Percentiles rank a stretch among this genome's conserved stretches.
Conservation (phyloP, 2,113 vertebrate species). For the Puffinus mauretanicus region DNA sequence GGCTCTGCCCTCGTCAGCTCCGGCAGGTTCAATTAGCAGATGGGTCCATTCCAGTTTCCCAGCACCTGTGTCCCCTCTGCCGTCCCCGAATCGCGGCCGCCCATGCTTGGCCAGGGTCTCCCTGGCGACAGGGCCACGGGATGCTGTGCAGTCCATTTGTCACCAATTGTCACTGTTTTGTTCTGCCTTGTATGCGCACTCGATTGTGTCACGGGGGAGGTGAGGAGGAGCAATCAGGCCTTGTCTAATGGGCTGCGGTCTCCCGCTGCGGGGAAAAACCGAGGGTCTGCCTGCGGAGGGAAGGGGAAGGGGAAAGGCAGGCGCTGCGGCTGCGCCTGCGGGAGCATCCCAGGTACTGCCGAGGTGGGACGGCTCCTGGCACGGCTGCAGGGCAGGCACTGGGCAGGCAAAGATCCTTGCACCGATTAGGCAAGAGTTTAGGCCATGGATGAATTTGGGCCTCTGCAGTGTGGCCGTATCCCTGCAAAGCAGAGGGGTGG, state of each 20-base stretch:
- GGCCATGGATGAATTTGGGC: not conserved
- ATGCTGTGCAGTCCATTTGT: slow-evolving; percentile 88
- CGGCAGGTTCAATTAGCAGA: slow-evolving; percentile 49
- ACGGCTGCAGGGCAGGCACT: accelerated
- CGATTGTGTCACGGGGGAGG: slow-evolving; percentile 75
- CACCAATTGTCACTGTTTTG: slow-evolving; percentile 91
- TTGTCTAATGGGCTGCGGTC: slow-evolving; percentile 68
- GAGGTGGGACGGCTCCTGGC: accelerated
- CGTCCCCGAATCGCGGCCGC: slow-evolving; percentile 33
- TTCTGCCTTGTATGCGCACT: slow-evolving; percentile 77
- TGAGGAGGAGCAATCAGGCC: slow-evolving; percentile 57
- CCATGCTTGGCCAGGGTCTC: slow-evolving; percentile 75
- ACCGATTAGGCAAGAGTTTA: accelerated
- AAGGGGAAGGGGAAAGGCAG: not conserved
- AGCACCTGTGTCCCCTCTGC: slow-evolving; percentile 78
- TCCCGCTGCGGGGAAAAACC: slow-evolving; percentile 29
- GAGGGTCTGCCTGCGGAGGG: not conserved
- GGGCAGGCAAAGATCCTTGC: not conserved
- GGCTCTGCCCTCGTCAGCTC: not conserved
- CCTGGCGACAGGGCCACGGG: slow-evolving; percentile 80
- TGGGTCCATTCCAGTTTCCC: slow-evolving; percentile 55
- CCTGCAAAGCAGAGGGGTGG: accelerated
- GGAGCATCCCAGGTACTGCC: not conserved
- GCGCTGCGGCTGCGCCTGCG: not conserved
- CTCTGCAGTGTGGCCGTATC: not conserved